These are phyloP conservation scores for Cyphomyrus plagiostoma DNA, from an alignment of 2,113 vertebrate species.

Conservation along the genomic window DNA sequence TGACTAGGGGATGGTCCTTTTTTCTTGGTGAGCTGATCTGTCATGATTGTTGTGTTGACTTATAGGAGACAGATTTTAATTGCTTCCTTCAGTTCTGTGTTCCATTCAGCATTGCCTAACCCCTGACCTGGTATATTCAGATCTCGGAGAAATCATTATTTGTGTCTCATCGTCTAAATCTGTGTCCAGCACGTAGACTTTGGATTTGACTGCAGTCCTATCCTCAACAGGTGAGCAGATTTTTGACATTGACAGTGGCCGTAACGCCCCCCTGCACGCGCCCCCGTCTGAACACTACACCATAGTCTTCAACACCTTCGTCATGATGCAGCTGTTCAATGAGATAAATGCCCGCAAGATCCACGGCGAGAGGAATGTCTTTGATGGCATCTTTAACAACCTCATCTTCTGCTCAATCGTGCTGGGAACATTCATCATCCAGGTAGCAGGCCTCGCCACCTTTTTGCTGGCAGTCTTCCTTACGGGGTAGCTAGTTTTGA, in stretches of 20 bases:
- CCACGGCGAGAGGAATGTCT: conserved; percentile 96
- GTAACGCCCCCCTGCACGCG: conserved; percentile 84
- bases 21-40: background rate
- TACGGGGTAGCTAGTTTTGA: background rate
- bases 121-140: background rate
- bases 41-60: background rate
- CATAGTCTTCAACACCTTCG: conserved; percentile 96
- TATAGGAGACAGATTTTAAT: background rate
- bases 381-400: conserved; percentile 98
- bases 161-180: background rate
- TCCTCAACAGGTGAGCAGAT: conserved; percentile 75
- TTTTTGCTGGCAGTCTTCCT: too few species aligned
- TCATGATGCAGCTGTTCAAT: conserved; percentile 98
- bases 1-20: background rate
- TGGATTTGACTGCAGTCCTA: background rate
- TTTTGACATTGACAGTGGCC: conserved; percentile 91
- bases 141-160: background rate
- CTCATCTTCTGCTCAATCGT: conserved; percentile 95
- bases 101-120: background rate
- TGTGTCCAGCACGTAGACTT: background rate
- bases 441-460: conserved; percentile 62
- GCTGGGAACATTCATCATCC: conserved; percentile 89
- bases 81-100: background rate
- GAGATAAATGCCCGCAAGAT: conserved; percentile 98
- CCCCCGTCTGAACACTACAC: conserved; percentile 97